These are phyloP conservation scores for Balaeniceps rex DNA, from an alignment of 2,113 vertebrate genomes.

Conservation along the genomic window DNA sequence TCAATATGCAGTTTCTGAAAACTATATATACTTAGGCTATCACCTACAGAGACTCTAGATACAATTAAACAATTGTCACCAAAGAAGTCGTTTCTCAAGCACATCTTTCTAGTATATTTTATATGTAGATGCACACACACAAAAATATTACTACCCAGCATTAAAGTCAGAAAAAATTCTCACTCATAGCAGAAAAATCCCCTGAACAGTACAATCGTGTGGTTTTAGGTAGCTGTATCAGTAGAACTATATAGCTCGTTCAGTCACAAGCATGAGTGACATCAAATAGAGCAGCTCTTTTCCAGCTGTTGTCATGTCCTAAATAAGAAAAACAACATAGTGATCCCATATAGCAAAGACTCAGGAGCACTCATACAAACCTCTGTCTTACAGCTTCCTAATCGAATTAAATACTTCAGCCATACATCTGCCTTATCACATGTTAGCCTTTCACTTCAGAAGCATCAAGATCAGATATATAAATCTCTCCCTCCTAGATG, in stretches of 20 bases:
- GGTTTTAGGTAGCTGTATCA: background rate
- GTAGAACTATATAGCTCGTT: background rate
- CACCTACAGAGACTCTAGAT: background rate
- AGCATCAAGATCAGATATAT: background rate
- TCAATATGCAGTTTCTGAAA: background rate
- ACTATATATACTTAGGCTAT: background rate
- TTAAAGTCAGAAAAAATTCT: background rate
- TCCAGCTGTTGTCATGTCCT: background rate
- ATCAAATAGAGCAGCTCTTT: background rate
- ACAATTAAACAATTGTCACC: background rate
- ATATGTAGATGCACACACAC: background rate
- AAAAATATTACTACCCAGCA: background rate
- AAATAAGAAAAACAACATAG: background rate
- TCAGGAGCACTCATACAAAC: background rate
- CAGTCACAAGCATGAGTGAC: background rate
- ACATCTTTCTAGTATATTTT: background rate
- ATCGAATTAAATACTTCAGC: background rate
- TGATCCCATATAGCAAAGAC: background rate
- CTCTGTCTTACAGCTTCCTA: background rate
- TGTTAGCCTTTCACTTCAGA: background rate
- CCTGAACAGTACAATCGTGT: rapidly evolving
- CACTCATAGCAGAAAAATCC: background rate
- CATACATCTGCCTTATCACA: background rate
- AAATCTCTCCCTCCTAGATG: background rate
- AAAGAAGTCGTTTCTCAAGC: background rate